Evolutionary conservation across 2,888 invertebrate genomes (phyloP).

Genomic region (Meandrusa payeni): DNA sequence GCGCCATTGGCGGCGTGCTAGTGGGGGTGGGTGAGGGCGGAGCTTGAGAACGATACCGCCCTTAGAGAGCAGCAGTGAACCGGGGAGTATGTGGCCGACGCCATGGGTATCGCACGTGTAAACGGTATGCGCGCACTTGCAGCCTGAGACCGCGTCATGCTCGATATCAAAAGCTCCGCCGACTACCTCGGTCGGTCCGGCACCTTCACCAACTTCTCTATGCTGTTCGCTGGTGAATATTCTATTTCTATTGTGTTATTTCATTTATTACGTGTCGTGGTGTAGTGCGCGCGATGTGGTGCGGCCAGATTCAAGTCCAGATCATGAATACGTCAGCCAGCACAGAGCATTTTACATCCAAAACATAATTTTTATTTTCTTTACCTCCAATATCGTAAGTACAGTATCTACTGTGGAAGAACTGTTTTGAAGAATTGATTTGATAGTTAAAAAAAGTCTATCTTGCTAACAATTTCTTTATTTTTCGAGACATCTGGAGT

Average conservation of each 20-base stretch:
- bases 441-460: too few relatives aligned
- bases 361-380: too few relatives aligned
- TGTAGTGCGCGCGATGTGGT: conserved; percentile 37
- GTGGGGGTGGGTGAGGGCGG: conserved; percentile 44
- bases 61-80: conserved; percentile 37
- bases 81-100: conserved; percentile 41
- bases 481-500: too few relatives aligned
- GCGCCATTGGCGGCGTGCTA: conserved; percentile 65
- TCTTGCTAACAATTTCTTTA: too few relatives aligned
- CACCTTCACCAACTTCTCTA: conserved; percentile 96
- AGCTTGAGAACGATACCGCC: conserved; percentile 44
- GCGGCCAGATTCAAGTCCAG: too few relatives aligned
- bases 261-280: conserved; percentile 42
- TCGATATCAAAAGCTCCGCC: conserved; percentile 95
- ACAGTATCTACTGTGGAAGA: too few relatives aligned
- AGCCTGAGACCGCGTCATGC: conserved; percentile 80
- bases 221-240: conserved; percentile 94
- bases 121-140: conserved; percentile 52
- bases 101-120: conserved; percentile 50
- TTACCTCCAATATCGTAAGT: conserved; percentile 12
- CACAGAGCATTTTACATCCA: too few relatives aligned
- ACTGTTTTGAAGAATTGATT: too few relatives aligned
- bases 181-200: conserved; percentile 95
- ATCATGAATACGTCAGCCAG: too few relatives aligned
- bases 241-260: conserved; percentile 36